Evolutionary conservation across 2,888 invertebrate genomes (phyloP).

Genomic region (Dysmachus trigonus): DNA sequence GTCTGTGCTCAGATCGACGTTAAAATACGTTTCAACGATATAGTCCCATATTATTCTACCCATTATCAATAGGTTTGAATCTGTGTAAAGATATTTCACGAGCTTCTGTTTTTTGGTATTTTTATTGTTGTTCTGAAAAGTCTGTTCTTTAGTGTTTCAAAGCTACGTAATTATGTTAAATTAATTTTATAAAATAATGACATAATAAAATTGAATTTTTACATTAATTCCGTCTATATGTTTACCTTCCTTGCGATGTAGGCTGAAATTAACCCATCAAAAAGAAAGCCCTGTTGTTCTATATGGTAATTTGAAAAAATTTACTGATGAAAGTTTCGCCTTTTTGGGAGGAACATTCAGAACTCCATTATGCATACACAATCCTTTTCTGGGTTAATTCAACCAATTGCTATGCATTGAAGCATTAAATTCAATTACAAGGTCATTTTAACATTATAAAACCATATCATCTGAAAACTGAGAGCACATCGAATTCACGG

Average conservation of each 20-base stretch:
- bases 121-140: background rate
- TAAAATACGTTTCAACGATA: too few species aligned
- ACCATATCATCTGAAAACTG: background rate
- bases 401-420: background rate
- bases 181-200: too few species aligned
- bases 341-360: too few species aligned
- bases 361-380: background rate
- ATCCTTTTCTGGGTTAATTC: background rate
- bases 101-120: background rate
- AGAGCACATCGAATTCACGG: background rate
- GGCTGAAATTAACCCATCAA: background rate
- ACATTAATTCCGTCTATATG: too few species aligned
- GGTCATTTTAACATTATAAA: background rate
- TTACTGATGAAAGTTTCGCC: background rate
- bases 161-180: background rate
- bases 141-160: background rate
- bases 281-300: background rate
- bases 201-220: too few species aligned
- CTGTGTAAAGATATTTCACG: too few species aligned
- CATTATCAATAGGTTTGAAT: too few species aligned
- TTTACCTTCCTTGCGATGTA: too few species aligned
- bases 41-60: too few species aligned
- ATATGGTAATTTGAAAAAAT: background rate
- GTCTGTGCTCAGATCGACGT: too few species aligned
- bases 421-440: background rate